Base-by-base conservation (phyloP, 2,888 invertebrate genomes). In the Spodoptera littoralis region DNA sequence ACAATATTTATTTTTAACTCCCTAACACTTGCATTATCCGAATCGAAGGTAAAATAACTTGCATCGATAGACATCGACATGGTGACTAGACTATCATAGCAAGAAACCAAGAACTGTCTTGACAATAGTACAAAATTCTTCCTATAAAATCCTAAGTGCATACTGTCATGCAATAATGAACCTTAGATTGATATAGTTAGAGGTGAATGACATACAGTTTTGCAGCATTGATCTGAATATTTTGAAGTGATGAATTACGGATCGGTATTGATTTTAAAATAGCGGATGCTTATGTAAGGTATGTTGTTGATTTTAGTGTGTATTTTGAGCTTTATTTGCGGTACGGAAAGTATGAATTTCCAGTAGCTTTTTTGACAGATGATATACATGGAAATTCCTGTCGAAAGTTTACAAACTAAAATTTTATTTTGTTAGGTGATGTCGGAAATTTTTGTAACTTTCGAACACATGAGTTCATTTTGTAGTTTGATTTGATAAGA, bases 11-110 rank as follows among this genome's bases (percentile, higher is more conserved):
- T 51, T 50, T 56, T 50, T 4, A 62, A 43, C 48, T 62, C 60
- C 41, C n/a, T 49, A 12, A 70, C 53, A 46, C 70, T 54, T 1
- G 52, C 60, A 51, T 44, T 42, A 3, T 56, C 57, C 1, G 73
- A 70, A 12, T 74, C 70, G 41, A 72, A 72, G 53, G 75, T 70
- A 11, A 72, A 60, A 4, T 72, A 50, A 51, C 62, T 71, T 11
- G 71, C 76, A 71, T 70, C 70, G 6, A 75, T n/a, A 30, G 59
- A 50, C 56, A 73, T 48, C 18, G 72, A 73, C 72, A 72, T 72
- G 59, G 24, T 73, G 70, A 43, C 45, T 54, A 8, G 6, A 36
- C 36, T 9, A 36, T 8, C 27, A 3, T 4, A 27, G 27, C 27
- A 36, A 9, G 36, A 8, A 36, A 9, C 36, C 8, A 36, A 8